Evolutionary conservation across 2,888 invertebrate genomes (phyloP).

Genomic region (Himalopsyche kuldschensis): DNA sequence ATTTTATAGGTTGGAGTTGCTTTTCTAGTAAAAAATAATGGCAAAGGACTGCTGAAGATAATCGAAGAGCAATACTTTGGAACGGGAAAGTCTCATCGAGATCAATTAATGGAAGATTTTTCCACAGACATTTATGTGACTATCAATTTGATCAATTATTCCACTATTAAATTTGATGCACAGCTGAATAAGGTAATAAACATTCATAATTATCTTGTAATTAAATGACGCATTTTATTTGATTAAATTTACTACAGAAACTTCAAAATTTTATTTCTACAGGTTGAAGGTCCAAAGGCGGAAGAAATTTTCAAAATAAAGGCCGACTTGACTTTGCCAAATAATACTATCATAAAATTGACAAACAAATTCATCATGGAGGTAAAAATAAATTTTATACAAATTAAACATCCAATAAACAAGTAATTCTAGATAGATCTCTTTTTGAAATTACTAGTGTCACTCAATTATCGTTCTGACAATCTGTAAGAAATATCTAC

Average conservation of each 20-base stretch:
- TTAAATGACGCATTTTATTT: too few relatives aligned
- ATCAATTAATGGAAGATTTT: conserved; percentile 53
- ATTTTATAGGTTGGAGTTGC: conserved; percentile 52
- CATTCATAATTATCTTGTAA: too few relatives aligned
- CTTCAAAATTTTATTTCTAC: conserved; percentile 34
- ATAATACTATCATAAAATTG: conserved; percentile 53
- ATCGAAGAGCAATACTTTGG: conserved; percentile 46
- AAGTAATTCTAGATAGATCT: too few relatives aligned
- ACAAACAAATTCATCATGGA: conserved; percentile 55
- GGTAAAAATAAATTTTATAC: conserved; percentile 43
- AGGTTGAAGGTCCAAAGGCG: conserved; percentile 51
- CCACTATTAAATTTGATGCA: conserved; percentile 53
- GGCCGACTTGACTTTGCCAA: conserved; percentile 52
- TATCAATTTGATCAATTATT: conserved; percentile 54
- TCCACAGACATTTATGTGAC: conserved; percentile 52
- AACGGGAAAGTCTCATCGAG: conserved; percentile 38
- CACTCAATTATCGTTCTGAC: too few relatives aligned
- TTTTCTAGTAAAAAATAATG: conserved; percentile 51
- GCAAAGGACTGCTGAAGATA: conserved; percentile 53
- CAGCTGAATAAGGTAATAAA: conserved; percentile 52
- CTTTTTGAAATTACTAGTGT: too few relatives aligned
- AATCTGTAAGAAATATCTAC: too few relatives aligned
- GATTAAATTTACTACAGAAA: too few relatives aligned
- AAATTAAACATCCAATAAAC: too few relatives aligned
- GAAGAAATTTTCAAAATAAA: conserved; percentile 55